Evolutionary conservation across 2,113 vertebrate genomes (phyloP), one percentile per base, ranked within the genome.

Genomic region (Pitta sordida): DNA sequence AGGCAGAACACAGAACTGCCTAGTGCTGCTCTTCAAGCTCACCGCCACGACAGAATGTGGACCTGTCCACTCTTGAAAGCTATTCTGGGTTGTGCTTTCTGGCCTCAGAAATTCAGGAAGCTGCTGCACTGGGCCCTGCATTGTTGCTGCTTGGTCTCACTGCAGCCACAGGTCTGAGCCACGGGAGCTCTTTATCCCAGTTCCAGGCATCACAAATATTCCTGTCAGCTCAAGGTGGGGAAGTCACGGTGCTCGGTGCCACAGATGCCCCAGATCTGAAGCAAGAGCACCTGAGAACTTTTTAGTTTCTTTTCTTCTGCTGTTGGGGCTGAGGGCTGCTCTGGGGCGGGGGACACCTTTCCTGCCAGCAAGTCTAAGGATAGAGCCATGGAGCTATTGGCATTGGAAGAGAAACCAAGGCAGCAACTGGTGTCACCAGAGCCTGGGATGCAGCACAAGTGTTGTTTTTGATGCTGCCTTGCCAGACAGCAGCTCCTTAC

Each of bases 111-210:
- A 32, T 23, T 12, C 26, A 15, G 36, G 36, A 44, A 62, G 51
- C 55, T 3, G 32, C 64, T 24, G 8, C 6, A 7, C 1, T 24
- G 46, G 58, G 22, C 34, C 1, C 0, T 12, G 64, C 22, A 2
- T 30, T 30, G 46, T 48, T 46, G 14, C 70, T 44, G 37, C 56
- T 32, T 10, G 27, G 36, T 56, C 77, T 70, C 5, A 0, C 43
- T 22, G 49, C 46, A 32, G 44, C 56, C 0, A 0, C 4, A 30
- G 55, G 34, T 32, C 65, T 62, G 30, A 86, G 76, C 41, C 37
- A 18, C 1, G 0, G 30, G 30, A 84, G n/a, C 58, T 58, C 11
- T 71, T 48, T 55, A 52, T 59, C 26, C 37, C 2, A 1, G 37
- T 29, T 78, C 29, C 48, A 34, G 69, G 15, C 11, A 19, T 3